A percentile compares a stretch with the other conserved stretches of the same genome.
Evolutionary conservation across 2,113 vertebrate genomes (phyloP).

Genomic region (Lucifuga dentata): DNA sequence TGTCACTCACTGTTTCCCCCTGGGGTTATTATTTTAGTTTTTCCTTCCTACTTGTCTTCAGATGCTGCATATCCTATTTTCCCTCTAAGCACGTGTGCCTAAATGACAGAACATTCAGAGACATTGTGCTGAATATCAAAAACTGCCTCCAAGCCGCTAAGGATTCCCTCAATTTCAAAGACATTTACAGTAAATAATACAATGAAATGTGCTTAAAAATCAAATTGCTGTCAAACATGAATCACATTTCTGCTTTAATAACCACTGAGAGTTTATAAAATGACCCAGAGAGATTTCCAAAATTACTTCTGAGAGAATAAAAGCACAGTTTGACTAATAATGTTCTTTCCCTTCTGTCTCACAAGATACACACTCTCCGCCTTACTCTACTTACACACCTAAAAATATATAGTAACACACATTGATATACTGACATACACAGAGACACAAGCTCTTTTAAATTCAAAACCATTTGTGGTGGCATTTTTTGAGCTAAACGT

Average conservation of each 20-base stretch:
- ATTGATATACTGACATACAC: not conserved
- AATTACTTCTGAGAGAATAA: constrained; percentile 3
- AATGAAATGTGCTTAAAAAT: not conserved
- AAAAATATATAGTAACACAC: not conserved
- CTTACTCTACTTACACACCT: not conserved
- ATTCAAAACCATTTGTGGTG: not conserved
- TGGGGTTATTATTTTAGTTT: not conserved
- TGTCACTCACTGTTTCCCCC: not conserved
- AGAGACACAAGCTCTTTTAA: not conserved
- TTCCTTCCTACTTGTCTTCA: not conserved
- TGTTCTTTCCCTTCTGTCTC: not conserved
- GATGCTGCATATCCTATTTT: not conserved
- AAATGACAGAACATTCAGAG: not conserved
- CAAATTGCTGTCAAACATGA: not conserved
- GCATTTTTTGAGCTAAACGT: not conserved
- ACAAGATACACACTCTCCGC: not conserved
- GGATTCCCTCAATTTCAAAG: not conserved
- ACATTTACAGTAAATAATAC: constrained; percentile 6
- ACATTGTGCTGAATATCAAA: constrained; percentile 6
- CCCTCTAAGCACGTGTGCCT: constrained; percentile 1
- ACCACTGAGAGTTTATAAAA: not conserved
- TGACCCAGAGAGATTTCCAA: not conserved
- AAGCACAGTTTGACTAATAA: not conserved
- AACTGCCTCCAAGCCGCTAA: not conserved
- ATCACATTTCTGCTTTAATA: not conserved